Percentiles rank a stretch among this genome's conserved stretches.
phyloP scores from a whole-genome alignment of 2,113 vertebrate species.

The Cottus gobio region DNA sequence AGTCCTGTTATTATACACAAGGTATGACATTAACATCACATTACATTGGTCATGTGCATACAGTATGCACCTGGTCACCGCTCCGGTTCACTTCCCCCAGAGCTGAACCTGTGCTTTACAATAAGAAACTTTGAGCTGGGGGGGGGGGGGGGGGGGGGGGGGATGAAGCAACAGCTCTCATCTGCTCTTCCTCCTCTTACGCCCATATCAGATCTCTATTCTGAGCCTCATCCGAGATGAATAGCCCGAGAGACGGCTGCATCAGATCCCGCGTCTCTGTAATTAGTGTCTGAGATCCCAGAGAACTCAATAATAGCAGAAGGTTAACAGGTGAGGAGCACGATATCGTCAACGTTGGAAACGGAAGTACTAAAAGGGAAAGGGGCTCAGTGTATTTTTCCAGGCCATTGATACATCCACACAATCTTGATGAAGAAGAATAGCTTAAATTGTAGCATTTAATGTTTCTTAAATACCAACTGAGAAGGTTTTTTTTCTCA shows the following conservation, averaged over 20 bases:
- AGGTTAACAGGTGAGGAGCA: neutral
- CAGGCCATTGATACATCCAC: neutral
- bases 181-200: neutral
- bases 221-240: neutral
- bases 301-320: neutral
- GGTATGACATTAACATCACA: neutral
- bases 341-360: neutral
- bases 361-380: neutral
- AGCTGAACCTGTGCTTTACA: slow-evolving; percentile 22
- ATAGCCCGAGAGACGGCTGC: neutral
- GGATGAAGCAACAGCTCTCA: neutral
- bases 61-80: neutral
- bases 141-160: too few relatives aligned
- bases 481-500: neutral
- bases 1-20: neutral
- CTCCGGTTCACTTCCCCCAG: neutral
- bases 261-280: neutral
- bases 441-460: neutral
- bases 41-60: neutral
- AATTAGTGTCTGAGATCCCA: slow-evolving; percentile 2
- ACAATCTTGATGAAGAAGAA: neutral
- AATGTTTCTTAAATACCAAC: neutral
- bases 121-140: slow-evolving; percentile 4
- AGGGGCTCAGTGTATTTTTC: neutral
- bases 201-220: neutral